Conservation (phyloP, 2,113 vertebrate genomes). For the Zosterops borbonicus region DNA sequence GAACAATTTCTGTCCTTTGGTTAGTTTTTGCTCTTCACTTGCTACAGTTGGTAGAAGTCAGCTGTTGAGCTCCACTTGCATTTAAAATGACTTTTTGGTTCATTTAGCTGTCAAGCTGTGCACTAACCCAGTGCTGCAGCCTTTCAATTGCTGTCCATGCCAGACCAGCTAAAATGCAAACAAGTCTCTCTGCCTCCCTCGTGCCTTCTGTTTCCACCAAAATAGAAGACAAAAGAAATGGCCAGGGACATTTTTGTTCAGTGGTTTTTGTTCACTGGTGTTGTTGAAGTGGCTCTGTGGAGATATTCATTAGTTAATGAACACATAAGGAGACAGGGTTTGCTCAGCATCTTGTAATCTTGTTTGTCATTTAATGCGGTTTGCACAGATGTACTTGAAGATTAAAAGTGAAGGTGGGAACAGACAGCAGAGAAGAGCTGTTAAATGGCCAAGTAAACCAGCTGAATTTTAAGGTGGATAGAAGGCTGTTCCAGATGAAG, state of each 20-base stretch:
- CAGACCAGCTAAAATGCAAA: not conserved
- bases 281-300: not conserved
- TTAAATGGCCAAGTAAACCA: conserved; percentile 34
- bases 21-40: not conserved
- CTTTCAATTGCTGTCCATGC: not conserved
- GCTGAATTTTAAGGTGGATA: conserved; percentile 22
- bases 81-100: not conserved
- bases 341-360: not conserved
- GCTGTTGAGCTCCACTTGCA: not conserved
- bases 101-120: not conserved
- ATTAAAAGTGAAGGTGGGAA: conserved; percentile 19
- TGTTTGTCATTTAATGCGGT: conserved; percentile 18
- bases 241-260: not conserved
- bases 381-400: conserved; percentile 29
- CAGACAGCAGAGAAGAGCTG: conserved; percentile 16
- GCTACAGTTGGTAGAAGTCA: not conserved
- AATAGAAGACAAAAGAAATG: conserved; percentile 2
- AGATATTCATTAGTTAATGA: not conserved
- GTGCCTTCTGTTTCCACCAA: conserved; percentile 17
- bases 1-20: not conserved
- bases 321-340: not conserved
- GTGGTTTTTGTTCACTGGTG: not conserved
- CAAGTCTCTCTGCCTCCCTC: not conserved
- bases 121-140: not conserved
- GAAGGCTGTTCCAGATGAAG: not conserved